These are phyloP conservation scores for Netelia melanura DNA, from an alignment of 2,888 invertebrate species.

Conservation along the genomic window DNA sequence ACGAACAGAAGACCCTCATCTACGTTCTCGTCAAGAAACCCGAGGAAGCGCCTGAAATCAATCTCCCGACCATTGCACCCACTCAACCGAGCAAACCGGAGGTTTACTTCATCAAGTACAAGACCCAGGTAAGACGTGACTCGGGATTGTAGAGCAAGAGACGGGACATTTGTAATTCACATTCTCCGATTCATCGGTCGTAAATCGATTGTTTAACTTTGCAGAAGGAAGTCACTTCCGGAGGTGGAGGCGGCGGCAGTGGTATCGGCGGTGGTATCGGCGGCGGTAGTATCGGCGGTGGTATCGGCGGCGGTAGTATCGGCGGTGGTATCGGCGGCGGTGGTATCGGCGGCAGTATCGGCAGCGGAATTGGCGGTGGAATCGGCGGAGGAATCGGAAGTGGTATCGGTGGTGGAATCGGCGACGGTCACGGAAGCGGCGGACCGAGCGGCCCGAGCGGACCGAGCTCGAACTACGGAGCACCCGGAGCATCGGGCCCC, in stretches of 20 bases:
- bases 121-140: conserved; percentile 86
- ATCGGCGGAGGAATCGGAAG: conserved; percentile 76
- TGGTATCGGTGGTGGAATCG: conserved; percentile 67
- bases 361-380: conserved; percentile 68
- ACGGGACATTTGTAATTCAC: background rate
- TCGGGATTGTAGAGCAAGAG: background rate
- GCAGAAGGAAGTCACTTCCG: conserved; percentile 71
- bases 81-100: conserved; percentile 95
- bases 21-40: conserved; percentile 96
- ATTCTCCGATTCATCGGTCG: background rate
- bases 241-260: conserved; percentile 71
- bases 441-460: conserved; percentile 81
- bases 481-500: conserved; percentile 90
- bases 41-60: conserved; percentile 93
- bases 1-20: conserved; percentile 95
- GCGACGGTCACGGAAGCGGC: conserved; percentile 76
- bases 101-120: conserved; percentile 95
- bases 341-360: conserved; percentile 71
- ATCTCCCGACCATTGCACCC: conserved; percentile 91
- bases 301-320: conserved; percentile 70
- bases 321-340: conserved; percentile 73
- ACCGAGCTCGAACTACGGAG: conserved; percentile 88
- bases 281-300: conserved; percentile 73
- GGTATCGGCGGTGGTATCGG: conserved; percentile 76
- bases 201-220: conserved; percentile 32